Conservation (phyloP, 2,797 vertebrate genomes). For the Triplophysa yarkandensis region DNA sequence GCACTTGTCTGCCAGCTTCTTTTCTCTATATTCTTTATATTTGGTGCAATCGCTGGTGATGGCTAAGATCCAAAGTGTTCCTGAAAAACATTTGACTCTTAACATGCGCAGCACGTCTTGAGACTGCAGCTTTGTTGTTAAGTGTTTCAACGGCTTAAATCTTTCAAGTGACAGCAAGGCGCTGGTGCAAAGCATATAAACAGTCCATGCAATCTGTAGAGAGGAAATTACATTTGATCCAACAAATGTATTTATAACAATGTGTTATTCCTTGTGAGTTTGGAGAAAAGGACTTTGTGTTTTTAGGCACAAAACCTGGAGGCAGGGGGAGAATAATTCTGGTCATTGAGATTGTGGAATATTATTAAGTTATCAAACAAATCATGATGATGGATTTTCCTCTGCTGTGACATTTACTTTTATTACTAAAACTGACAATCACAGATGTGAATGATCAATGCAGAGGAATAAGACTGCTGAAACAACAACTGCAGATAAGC, state of each 20-base stretch:
- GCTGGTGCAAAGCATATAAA: background rate
- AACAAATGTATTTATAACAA: background rate
- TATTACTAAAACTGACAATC: slow-evolving; percentile 21
- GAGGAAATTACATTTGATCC: background rate
- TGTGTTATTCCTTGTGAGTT: no score
- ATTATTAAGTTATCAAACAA: slow-evolving; percentile 16
- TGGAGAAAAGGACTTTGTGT: no score
- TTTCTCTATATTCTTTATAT: slow-evolving; percentile 28
- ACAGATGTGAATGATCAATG: slow-evolving; percentile 6
- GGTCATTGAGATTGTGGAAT: background rate
- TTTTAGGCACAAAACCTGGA: no score
- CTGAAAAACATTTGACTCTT: slow-evolving; percentile 33
- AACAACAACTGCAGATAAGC: no score
- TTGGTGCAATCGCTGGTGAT: slow-evolving; percentile 28
- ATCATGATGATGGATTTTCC: slow-evolving; percentile 27
- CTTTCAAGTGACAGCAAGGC: background rate
- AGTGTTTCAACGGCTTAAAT: slow-evolving; percentile 8
- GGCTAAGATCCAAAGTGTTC: slow-evolving; percentile 33
- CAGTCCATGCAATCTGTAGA: background rate
- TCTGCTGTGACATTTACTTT: background rate
- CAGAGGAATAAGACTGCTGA: slow-evolving; percentile 12
- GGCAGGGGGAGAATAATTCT: no score
- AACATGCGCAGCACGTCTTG: slow-evolving; percentile 43
- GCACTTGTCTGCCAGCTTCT: slow-evolving; percentile 2
- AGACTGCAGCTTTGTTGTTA: slow-evolving; percentile 34